A percentile compares a stretch with the other conserved stretches of the same genome.
Conservation (phyloP, 2,113 vertebrate species). For the Asarcornis scutulata region DNA sequence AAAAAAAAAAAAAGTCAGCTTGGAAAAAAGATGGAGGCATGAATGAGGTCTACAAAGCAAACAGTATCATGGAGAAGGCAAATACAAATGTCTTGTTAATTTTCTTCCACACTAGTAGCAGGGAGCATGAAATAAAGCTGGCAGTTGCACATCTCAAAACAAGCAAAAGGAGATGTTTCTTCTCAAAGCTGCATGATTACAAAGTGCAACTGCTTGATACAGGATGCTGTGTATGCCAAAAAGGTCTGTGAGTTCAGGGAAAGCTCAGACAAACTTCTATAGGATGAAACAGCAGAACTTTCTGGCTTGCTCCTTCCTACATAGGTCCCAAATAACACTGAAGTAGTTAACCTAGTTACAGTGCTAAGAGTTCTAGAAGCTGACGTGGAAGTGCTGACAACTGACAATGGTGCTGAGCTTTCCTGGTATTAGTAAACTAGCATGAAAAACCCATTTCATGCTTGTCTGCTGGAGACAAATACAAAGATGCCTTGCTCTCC, state of each 20-base stretch:
- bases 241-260: background rate
- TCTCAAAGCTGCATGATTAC: background rate
- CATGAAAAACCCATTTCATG: constrained; percentile 39
- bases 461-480: background rate
- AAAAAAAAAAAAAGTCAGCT: background rate
- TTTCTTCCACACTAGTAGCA: background rate
- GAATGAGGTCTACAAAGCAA: background rate
- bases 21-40: background rate
- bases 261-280: background rate
- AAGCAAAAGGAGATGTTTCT: background rate
- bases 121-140: background rate
- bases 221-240: background rate
- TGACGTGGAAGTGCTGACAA: background rate
- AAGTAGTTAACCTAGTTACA: background rate
- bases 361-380: background rate
- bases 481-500: background rate
- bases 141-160: background rate
- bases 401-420: background rate
- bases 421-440: background rate
- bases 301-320: background rate
- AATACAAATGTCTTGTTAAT: background rate
- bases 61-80: background rate
- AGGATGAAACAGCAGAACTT: background rate
- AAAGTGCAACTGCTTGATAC: accelerated
- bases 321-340: background rate